phyloP scores from a whole-genome alignment of 2,797 vertebrate species.

The Propithecus deckenii region DNA sequence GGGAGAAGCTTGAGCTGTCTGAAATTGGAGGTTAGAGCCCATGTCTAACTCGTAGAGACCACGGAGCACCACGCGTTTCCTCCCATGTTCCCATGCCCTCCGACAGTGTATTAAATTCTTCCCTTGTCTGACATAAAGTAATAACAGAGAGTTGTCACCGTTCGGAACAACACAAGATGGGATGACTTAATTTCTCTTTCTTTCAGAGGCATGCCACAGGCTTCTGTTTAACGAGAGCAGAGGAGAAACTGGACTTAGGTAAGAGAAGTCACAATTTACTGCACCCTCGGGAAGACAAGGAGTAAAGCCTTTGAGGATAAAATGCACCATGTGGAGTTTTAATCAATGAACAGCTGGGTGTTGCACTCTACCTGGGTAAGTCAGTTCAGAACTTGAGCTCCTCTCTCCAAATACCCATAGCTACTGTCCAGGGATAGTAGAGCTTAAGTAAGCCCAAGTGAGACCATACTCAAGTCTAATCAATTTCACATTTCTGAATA shows the following conservation, averaged over 20 bases:
- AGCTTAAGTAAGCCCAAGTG: neutral
- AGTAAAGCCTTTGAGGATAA: neutral
- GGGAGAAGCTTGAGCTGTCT: neutral
- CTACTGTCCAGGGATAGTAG: neutral
- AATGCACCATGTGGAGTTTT: accelerated
- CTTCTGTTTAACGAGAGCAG: neutral
- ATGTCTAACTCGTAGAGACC: neutral
- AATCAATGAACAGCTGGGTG: neutral
- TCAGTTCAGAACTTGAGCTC: neutral
- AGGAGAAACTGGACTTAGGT: neutral
- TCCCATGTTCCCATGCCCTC: neutral
- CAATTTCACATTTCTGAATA: neutral
- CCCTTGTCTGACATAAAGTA: conserved; percentile 61
- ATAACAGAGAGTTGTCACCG: conserved; percentile 38
- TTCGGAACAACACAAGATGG: neutral
- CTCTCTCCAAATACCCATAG: neutral
- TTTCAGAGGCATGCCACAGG: neutral
- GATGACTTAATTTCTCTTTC: conserved; percentile 62
- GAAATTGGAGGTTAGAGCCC: neutral
- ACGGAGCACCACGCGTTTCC: accelerated
- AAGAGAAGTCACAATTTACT: neutral
- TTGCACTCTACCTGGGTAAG: neutral
- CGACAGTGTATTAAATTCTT: neutral
- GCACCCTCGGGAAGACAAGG: neutral
- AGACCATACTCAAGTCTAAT: neutral